Conservation (phyloP, 2,888 invertebrate genomes). For the Rotaria sp. region DNA sequence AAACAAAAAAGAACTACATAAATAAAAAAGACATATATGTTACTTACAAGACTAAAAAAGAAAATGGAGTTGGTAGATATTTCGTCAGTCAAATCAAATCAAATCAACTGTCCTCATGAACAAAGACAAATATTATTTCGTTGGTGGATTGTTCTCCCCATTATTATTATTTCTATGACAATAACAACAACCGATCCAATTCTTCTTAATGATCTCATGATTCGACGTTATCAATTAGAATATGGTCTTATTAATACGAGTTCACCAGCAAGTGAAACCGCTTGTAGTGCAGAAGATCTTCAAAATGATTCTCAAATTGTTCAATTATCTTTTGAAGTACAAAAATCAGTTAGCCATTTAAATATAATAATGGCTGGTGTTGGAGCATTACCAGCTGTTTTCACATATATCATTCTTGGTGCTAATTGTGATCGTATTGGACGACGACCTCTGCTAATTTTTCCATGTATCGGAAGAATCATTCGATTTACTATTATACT, state of each 20-base stretch:
- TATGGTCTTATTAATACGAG: background rate
- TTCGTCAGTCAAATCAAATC: background rate
- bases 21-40: background rate
- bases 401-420: background rate
- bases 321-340: background rate
- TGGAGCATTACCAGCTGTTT: conserved; percentile 1
- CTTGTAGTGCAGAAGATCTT: background rate
- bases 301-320: background rate
- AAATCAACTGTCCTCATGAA: background rate
- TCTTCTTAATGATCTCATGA: background rate
- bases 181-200: background rate
- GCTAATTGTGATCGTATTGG: conserved; percentile 11
- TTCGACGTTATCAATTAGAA: background rate
- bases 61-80: background rate
- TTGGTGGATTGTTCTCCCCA: background rate
- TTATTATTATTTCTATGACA: background rate
- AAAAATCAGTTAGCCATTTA: background rate
- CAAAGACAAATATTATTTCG: background rate
- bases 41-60: background rate
- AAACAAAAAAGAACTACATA: background rate
- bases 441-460: background rate
- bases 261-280: background rate
- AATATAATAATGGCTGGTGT: background rate
- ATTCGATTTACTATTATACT: background rate
- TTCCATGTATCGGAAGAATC: background rate